Evolutionary conservation across 2,888 invertebrate genomes (phyloP), one percentile per base, ranked within the genome.

Genomic region (Dryadula phaetusa): DNA sequence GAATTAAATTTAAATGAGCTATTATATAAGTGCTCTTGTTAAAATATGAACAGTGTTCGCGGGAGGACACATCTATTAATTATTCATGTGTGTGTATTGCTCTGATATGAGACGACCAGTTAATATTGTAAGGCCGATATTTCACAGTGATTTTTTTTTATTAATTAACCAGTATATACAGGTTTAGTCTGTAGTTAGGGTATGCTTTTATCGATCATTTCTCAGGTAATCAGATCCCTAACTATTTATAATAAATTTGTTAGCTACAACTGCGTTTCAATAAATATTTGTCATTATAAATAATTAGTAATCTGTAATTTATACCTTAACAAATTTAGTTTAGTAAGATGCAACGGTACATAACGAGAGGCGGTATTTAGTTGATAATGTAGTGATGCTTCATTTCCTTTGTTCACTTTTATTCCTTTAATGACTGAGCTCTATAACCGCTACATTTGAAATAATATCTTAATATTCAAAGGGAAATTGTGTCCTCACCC

Each of bases 331-430:
- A 52, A 52, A 16, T 28, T n/a, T 32, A 52, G 52, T 52, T 52
- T 28, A n/a, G n/a, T n/a, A 56, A 56, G 20, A 40, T 37, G 40
- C 10, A 10, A 8, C 56, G 56, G 22, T 8, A 32, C 53, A 1
- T 16, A 18, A 18, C 32, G 16, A 60, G 46, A 28, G 18, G 44
- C 28, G 28, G 32, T 28, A 60, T 42, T 60, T 28, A 60, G 42
- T 60, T 32, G 42, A 60, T 60, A 60, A 60, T 44, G 44, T 60
- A 42, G 60, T 60, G 46, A 60, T 60, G 44, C 42, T 60, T 60
- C 46, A 60, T 60, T 60, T 60, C 44, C 60, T 60, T 44, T 44
- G 60, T 32, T 32, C 60, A 60, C 44, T 60, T 46, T 60, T 60
- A 60, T 28, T 46, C 60, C 60, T 60, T 60, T 60, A 60, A 60